Percentiles rank a stretch among this genome's conserved stretches.
phyloP scores from a whole-genome alignment of 2,113 vertebrate species.

The Lepisosteus oculatus region DNA sequence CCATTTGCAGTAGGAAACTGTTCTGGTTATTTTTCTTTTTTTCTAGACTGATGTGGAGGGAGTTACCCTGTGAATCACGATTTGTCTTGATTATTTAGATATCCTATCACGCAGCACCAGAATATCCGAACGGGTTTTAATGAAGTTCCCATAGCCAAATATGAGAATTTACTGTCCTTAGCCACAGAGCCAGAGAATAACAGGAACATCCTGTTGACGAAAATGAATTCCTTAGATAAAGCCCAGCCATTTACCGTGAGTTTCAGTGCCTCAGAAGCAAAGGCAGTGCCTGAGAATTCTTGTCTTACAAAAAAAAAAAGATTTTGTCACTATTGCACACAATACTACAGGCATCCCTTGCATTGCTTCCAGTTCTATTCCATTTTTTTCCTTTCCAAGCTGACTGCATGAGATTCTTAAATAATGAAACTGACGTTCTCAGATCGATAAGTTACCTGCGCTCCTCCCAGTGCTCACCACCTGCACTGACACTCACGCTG shows the following conservation, averaged over 20 bases:
- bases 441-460: too few species aligned
- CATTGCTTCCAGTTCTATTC: too few species aligned
- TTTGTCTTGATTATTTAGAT: slow-evolving; percentile 20
- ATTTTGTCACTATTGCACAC: too few species aligned
- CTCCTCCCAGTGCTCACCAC: too few species aligned
- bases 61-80: slow-evolving; percentile 27
- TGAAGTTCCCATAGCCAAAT: slow-evolving; percentile 33
- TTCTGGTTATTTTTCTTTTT: slow-evolving; percentile 15
- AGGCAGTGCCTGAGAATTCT: neutral
- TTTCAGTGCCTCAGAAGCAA: neutral
- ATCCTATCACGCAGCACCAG: slow-evolving; percentile 29
- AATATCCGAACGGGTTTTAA: slow-evolving; percentile 23
- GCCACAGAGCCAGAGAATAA: slow-evolving; percentile 31
- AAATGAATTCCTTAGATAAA: slow-evolving; percentile 37
- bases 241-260: neutral
- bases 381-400: too few species aligned
- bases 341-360: too few species aligned
- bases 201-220: slow-evolving; percentile 27
- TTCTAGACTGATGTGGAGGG: slow-evolving; percentile 5
- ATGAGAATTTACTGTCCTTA: slow-evolving; percentile 18
- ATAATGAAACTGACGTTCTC: too few species aligned
- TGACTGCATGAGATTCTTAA: too few species aligned
- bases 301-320: too few species aligned
- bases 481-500: too few species aligned
- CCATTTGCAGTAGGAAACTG: too few species aligned